These are phyloP conservation scores for Glaucomys volans DNA, from an alignment of 2,113 vertebrate genomes.

Conservation along the genomic window DNA sequence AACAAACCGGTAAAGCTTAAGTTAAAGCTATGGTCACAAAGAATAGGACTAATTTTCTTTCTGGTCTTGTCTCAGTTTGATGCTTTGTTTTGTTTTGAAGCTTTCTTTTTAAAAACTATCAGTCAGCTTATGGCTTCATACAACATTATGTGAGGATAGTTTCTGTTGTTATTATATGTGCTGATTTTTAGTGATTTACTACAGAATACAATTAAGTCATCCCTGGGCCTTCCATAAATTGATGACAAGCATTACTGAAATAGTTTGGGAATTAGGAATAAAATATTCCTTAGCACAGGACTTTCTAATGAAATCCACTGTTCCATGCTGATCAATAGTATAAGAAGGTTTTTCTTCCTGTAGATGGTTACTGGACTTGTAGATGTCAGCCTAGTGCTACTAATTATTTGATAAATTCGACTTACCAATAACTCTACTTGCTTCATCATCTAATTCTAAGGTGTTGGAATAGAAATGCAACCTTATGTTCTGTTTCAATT, in stretches of 20 bases:
- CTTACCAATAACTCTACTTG: neutral
- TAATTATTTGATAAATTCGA: conserved; percentile 44
- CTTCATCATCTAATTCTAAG: conserved; percentile 26
- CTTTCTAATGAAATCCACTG: conserved; percentile 12
- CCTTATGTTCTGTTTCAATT: conserved; percentile 9
- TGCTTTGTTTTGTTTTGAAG: conserved; percentile 1
- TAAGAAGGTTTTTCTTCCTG: neutral
- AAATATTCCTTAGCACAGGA: neutral
- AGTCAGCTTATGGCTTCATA: conserved; percentile 1
- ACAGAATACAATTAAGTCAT: neutral
- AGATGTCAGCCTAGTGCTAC: neutral
- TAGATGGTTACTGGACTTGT: neutral
- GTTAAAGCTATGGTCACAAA: neutral
- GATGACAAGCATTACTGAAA: neutral
- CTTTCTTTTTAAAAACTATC: neutral
- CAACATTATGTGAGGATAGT: neutral
- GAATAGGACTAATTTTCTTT: neutral
- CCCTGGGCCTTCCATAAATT: conserved; percentile 31
- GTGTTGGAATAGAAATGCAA: neutral
- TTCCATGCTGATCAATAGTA: neutral
- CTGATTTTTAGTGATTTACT: conserved; percentile 27
- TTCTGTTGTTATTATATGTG: neutral
- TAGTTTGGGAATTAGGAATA: neutral
- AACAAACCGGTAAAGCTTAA: neutral
- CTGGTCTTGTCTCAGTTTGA: neutral